Base-by-base conservation (phyloP, 2,888 invertebrate genomes). In the Drosophila acutilabella region DNA sequence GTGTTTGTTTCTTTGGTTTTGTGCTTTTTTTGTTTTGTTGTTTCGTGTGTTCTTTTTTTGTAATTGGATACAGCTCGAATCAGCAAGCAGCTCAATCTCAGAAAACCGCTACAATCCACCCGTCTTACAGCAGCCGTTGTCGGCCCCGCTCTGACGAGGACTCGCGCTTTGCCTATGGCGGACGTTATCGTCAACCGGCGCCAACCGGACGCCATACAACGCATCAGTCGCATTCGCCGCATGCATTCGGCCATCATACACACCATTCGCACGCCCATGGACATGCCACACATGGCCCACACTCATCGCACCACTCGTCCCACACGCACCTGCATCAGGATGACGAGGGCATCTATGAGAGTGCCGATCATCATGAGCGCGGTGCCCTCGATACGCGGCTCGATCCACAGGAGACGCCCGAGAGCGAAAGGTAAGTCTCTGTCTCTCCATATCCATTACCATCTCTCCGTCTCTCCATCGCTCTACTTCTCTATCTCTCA, bases 311-410 rank as follows among this genome's bases (percentile, higher is more conserved):
- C 91, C 93, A 93, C 90, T 94, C 93, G 90, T 94, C 93, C 88
- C 93, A 93, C 87, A 94, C 93, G 89, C 94, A 94, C 90, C 93
- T 94, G 90, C 93, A 94, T 83, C 94, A 93, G 91, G 96, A 96
- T 91, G 97, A 97, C 91, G 97, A 97, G 93, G 96, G 96, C 91
- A 96, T 97, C 90, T 97, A 97, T 93, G 97, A 97, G 93, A 96
- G 96, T 90, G 97, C 97, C 82, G 96, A 96, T 92, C 95, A 95
- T 91, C 95, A 95, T 91, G 95, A 95, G 89, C 93, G 95, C 91
- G 85, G 86, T 44, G 93, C 94, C 89, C 93, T 93, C 88, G 95
- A 95, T 92, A 94, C 95, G 91, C 87, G 90, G 61, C 85, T 91
- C 58, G 95, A 94, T 65, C 94, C 95, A 66, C 93, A 96, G 76